Evolutionary conservation across 2,797 vertebrate species (phyloP).

Genomic region (Danio jaintianensis): DNA sequence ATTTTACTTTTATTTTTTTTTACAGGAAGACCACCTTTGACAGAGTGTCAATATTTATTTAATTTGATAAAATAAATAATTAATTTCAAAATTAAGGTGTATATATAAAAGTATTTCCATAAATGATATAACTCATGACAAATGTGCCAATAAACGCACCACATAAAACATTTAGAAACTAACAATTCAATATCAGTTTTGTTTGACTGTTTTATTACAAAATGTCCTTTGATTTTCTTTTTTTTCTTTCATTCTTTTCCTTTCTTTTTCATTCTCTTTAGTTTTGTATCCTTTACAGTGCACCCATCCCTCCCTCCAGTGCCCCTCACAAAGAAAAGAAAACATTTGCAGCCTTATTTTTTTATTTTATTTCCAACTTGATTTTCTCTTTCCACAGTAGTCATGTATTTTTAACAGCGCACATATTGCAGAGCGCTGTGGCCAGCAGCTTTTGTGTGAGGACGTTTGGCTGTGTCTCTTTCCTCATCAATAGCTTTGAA

Average conservation of each 20-base stretch:
- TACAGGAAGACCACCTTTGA: too few species aligned
- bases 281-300: neutral
- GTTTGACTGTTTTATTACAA: too few species aligned
- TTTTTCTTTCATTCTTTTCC: neutral
- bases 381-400: neutral
- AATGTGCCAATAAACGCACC: too few species aligned
- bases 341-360: neutral
- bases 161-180: too few species aligned
- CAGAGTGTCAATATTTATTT: too few species aligned
- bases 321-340: too few species aligned
- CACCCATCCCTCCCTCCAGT: neutral
- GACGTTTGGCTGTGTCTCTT: slow-evolving; percentile 17
- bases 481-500: slow-evolving; percentile 62
- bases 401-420: neutral
- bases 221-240: neutral
- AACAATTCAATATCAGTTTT: too few species aligned
- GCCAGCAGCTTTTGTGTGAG: slow-evolving; percentile 6
- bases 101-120: too few species aligned
- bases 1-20: too few species aligned
- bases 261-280: neutral
- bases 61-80: too few species aligned
- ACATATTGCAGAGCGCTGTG: neutral
- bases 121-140: too few species aligned
- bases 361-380: neutral
- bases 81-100: too few species aligned